These are phyloP conservation scores for Scaptomyza polygonia DNA, from an alignment of 2,888 invertebrate genomes.

Conservation along the genomic window DNA sequence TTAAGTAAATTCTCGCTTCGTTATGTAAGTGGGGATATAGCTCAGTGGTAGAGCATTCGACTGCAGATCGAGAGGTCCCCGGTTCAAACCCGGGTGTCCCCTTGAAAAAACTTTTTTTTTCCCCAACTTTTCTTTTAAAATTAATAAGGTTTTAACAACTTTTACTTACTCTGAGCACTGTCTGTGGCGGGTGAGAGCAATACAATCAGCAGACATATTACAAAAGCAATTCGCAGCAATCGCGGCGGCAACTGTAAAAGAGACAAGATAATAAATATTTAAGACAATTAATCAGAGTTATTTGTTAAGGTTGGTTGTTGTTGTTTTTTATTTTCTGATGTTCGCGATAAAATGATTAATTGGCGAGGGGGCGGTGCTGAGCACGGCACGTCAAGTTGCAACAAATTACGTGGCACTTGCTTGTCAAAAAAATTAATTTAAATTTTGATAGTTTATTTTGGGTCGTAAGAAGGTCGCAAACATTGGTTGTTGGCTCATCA, in stretches of 20 bases:
- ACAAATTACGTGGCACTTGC: conserved; percentile 76
- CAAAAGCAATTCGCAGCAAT: conserved; percentile 86
- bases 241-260: conserved; percentile 87
- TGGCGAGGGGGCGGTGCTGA: conserved; percentile 51
- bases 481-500: conserved; percentile 30
- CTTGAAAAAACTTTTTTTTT: conserved; percentile 38
- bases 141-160: neutral
- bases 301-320: conserved; percentile 21
- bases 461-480: conserved; percentile 57
- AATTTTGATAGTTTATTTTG: conserved; percentile 3
- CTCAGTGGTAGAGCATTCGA: conserved; percentile 80
- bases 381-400: conserved; percentile 69
- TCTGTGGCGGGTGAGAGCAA: conserved; percentile 86
- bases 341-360: conserved; percentile 59
- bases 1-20: conserved; percentile 35
- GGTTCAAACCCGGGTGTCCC: conserved; percentile 80
- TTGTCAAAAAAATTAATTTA: conserved; percentile 36
- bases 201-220: conserved; percentile 86
- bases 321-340: conserved; percentile 33
- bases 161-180: conserved; percentile 86
- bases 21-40: conserved; percentile 71
- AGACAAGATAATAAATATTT: conserved; percentile 43
- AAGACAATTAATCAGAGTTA: conserved; percentile 56
- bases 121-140: neutral
- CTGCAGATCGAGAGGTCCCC: conserved; percentile 81